Conservation (phyloP, 2,113 vertebrate genomes). For the Solea solea region DNA sequence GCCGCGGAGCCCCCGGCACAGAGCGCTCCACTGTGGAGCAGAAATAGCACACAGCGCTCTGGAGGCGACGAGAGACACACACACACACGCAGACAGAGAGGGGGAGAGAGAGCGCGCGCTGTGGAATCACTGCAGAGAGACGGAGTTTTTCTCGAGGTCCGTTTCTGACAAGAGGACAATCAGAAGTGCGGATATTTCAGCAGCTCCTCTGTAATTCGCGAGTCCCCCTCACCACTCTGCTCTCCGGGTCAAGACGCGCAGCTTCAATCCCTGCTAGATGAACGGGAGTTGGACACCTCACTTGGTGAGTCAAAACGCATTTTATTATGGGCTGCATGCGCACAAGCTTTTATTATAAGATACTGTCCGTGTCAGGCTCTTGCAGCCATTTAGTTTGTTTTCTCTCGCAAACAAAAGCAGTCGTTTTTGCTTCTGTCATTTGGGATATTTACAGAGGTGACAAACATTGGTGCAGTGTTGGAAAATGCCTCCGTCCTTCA, state of each 20-base stretch:
- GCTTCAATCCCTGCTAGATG: conserved; percentile 73
- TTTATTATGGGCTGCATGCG: background rate
- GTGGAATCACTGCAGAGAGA: conserved; percentile 38
- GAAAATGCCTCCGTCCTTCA: background rate
- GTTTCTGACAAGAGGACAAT: conserved; percentile 20
- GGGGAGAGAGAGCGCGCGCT: background rate
- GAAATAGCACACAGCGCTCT: conserved; percentile 54
- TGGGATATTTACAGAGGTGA: background rate
- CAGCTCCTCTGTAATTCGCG: conserved; percentile 19
- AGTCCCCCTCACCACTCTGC: conserved; percentile 32
- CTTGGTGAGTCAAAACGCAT: conserved; percentile 70
- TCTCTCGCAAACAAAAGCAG: background rate
- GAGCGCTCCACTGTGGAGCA: conserved; percentile 60
- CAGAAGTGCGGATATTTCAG: conserved; percentile 65
- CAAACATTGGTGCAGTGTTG: background rate
- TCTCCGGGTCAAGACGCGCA: conserved; percentile 64
- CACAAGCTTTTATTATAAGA: background rate
- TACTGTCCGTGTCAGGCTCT: background rate
- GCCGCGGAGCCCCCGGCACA: conserved; percentile 64
- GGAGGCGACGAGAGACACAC: conserved; percentile 41
- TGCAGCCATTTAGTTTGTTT: background rate
- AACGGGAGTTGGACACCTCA: conserved; percentile 73
- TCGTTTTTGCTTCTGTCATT: background rate
- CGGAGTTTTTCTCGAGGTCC: conserved; percentile 36
- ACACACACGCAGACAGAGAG: background rate